Base-by-base conservation (phyloP, 1,140 invertebrate genomes). In the Armadillidium nasatum region DNA sequence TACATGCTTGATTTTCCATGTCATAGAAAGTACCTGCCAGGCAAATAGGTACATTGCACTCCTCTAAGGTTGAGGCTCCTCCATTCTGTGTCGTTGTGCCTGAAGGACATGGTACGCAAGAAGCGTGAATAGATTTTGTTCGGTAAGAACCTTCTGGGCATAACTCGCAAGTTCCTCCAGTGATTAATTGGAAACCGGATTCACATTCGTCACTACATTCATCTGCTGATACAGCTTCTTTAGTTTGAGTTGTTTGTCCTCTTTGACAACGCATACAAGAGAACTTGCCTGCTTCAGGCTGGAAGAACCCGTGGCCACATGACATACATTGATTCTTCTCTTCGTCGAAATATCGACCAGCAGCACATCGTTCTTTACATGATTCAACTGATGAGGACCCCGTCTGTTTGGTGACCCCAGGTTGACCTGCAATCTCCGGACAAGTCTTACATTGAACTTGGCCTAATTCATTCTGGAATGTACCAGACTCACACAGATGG, bases 231-330 rank as follows among this genome's bases (percentile, higher is more conserved):
- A 80, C 78, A 4, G 81, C 81, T 84, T 97, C 94, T 10, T 91
- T 90, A 6, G 94, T 95, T 69, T 95, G 87, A 0, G 96, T 98
- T 1, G 95, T 98, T 84, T 97, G 94, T 10, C 95, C 96, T 72
- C 95, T 87, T 3, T 94, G 93, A 83, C 96, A 98, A 0, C 96
- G 87, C 44, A 92, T 86, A 82, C 96, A 98, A 9, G 90, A 88
- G 86, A 98, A 98, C 60, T 94, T 90, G 0, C 96, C 96, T 85
- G 96, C 94, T 69, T 90, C 88, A 0, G 95, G 89, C 84, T 98
- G 96, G 84, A 92, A 98, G 84, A 95, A 95, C 9, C 96, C 96
- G 83, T 96, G 93, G 9, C 95, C 95, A 84, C 96, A 98, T 74
- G 91, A 92, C 60, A 92, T 87, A 83, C 96, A 98, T 0, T 94